Percentiles rank a stretch among this genome's conserved stretches.
Evolutionary conservation across 2,113 vertebrate species (phyloP).

Genomic region (Tupaia chinensis): DNA sequence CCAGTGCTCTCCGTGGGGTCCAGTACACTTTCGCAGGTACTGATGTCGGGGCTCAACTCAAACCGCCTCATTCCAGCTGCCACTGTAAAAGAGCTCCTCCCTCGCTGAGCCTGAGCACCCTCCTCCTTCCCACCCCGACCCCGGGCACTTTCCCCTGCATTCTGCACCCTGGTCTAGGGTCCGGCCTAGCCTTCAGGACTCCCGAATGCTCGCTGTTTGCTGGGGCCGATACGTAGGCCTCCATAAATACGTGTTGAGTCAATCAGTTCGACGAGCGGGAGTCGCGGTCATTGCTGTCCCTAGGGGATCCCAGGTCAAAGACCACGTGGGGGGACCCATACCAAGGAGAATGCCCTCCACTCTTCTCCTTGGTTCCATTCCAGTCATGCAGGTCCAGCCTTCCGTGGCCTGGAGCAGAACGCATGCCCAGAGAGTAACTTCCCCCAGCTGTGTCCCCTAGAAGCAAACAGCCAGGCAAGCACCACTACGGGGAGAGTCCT

Average conservation of each 20-base stretch:
- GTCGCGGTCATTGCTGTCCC: neutral
- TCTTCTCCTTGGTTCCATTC: too few species aligned
- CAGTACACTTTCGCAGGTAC: too few species aligned
- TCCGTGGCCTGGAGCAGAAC: neutral
- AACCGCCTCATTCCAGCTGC: too few species aligned
- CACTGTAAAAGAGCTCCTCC: neutral
- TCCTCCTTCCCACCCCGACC: too few species aligned
- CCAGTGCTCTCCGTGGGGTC: too few species aligned
- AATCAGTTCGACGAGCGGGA: neutral
- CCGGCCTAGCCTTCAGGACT: neutral
- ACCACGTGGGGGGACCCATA: neutral
- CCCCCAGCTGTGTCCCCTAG: neutral
- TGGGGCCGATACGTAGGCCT: neutral
- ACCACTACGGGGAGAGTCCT: too few species aligned
- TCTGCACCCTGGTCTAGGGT: neutral
- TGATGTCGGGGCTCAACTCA: too few species aligned
- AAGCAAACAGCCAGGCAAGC: too few species aligned
- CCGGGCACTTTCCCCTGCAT: accelerated
- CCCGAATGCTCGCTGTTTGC: neutral
- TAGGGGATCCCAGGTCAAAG: neutral
- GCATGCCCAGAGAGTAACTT: neutral
- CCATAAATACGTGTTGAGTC: too few species aligned
- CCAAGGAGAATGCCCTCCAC: too few species aligned
- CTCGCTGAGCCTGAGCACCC: neutral
- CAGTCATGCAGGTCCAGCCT: neutral